A percentile compares a stretch with the other conserved stretches of the same genome.
phyloP scores from a whole-genome alignment of 2,888 invertebrate species.

The Ichneumoninae sp. region DNA sequence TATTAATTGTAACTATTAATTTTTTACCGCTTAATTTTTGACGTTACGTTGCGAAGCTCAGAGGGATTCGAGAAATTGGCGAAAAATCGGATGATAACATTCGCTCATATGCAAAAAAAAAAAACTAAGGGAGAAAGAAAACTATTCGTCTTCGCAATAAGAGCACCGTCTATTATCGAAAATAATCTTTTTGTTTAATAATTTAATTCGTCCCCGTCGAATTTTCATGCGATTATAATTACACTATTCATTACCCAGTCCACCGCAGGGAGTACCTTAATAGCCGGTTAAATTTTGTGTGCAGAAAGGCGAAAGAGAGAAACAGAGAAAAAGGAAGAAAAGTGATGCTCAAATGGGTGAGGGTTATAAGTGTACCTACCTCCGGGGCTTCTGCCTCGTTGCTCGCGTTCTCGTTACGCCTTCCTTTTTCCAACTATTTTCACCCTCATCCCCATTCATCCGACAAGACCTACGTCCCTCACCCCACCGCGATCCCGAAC shows the following conservation, averaged over 20 bases:
- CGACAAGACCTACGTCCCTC: slow-evolving; percentile 51
- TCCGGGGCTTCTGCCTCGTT: slow-evolving; percentile 61
- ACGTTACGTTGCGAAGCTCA: too few species aligned
- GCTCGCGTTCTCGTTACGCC: slow-evolving; percentile 67
- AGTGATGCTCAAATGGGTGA: slow-evolving; percentile 46
- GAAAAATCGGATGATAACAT: not conserved
- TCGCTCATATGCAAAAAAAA: not conserved
- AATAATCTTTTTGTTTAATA: slow-evolving; percentile 4
- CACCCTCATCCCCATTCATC: slow-evolving; percentile 38
- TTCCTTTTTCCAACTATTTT: slow-evolving; percentile 42
- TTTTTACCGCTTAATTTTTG: too few species aligned
- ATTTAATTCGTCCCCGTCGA: not conserved
- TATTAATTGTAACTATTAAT: too few species aligned
- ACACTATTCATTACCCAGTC: slow-evolving; percentile 37
- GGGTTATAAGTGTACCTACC: slow-evolving; percentile 66
- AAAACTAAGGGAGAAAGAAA: not conserved
- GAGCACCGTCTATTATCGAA: not conserved
- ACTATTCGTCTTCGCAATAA: not conserved
- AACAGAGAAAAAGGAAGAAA: slow-evolving; percentile 22
- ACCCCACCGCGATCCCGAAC: slow-evolving; percentile 44
- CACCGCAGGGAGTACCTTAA: slow-evolving; percentile 23
- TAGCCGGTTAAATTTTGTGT: slow-evolving; percentile 39
- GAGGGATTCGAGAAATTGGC: not conserved
- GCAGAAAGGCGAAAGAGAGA: slow-evolving; percentile 17
- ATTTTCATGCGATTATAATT: slow-evolving; percentile 29